phyloP scores from a whole-genome alignment of 1,140 invertebrate genomes.

The Eulimnadia texana region DNA sequence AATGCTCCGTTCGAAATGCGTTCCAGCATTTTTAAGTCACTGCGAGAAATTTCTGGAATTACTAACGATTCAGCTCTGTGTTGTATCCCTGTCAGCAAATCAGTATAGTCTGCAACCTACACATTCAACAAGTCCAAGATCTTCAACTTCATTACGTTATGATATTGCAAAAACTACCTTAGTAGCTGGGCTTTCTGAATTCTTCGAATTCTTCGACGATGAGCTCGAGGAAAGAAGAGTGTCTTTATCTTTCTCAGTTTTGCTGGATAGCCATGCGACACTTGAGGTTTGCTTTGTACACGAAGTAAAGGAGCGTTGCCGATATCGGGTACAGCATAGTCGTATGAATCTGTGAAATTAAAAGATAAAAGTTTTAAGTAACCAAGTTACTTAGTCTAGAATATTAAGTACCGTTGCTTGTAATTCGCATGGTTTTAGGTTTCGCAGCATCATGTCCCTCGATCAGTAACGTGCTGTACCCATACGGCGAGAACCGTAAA shows the following conservation, averaged over 20 bases:
- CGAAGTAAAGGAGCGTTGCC: background rate
- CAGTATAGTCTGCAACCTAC: slow-evolving; percentile 53
- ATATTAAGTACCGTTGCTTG: background rate
- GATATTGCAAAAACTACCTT: background rate
- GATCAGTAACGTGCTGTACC: slow-evolving; percentile 52
- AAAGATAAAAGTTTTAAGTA: no score
- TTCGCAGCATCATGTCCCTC: slow-evolving; percentile 4
- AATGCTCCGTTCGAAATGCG: slow-evolving; percentile 81
- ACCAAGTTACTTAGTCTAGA: no score
- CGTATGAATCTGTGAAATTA: slow-evolving; percentile 37
- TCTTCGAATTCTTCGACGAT: background rate
- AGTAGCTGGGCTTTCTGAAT: background rate
- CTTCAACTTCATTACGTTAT: background rate
- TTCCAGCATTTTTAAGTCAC: slow-evolving; percentile 69
- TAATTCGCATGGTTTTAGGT: background rate
- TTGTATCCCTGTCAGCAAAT: slow-evolving; percentile 50
- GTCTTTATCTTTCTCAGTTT: background rate
- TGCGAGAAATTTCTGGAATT: slow-evolving; percentile 65
- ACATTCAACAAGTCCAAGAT: no score
- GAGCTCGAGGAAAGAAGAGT: background rate
- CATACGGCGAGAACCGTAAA: slow-evolving; percentile 55
- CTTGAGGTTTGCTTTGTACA: background rate
- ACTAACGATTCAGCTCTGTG: slow-evolving; percentile 50
- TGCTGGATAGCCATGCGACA: background rate
- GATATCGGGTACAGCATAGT: slow-evolving; percentile 59